phyloP scores from a whole-genome alignment of 2,888 invertebrate species.

The Parnassius orleans region DNA sequence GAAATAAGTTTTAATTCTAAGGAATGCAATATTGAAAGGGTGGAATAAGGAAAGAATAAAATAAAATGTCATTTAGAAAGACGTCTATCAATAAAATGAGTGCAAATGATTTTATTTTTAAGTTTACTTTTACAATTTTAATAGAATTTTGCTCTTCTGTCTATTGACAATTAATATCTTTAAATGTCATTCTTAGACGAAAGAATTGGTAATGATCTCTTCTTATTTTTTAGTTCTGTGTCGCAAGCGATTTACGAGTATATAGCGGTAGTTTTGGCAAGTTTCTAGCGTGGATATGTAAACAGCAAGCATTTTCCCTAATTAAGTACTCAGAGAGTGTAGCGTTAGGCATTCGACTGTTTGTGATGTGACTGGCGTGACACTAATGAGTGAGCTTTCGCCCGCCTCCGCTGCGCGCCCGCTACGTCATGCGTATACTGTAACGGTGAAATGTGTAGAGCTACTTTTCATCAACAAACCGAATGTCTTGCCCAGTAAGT shows the following conservation, averaged over 20 bases:
- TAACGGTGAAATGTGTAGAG: constrained; percentile 41
- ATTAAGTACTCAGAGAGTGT: constrained; percentile 62
- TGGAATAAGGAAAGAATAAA: too few species aligned
- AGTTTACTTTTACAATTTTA: too few species aligned
- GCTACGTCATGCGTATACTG: constrained; percentile 23
- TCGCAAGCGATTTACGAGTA: constrained; percentile 24
- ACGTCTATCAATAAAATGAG: too few species aligned
- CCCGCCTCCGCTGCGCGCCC: constrained; percentile 33
- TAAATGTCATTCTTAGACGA: too few species aligned
- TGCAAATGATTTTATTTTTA: too few species aligned
- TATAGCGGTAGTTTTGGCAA: constrained; percentile 50
- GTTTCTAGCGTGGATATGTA: constrained; percentile 55
- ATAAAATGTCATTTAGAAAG: too few species aligned
- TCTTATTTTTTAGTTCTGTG: constrained; percentile 10
- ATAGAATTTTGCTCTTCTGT: too few species aligned
- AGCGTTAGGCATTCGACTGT: constrained; percentile 42
- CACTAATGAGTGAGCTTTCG: constrained; percentile 47
- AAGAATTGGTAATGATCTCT: constrained; percentile 11
- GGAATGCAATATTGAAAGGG: too few species aligned
- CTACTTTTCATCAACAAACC: constrained; percentile 31
- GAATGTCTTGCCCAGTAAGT: too few species aligned
- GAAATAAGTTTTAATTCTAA: too few species aligned
- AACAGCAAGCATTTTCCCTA: constrained; percentile 68
- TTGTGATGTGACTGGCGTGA: constrained; percentile 44
- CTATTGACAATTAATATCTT: too few species aligned